phyloP scores from a whole-genome alignment of 2,888 invertebrate species.

The Tanytarsus gracilentus region DNA sequence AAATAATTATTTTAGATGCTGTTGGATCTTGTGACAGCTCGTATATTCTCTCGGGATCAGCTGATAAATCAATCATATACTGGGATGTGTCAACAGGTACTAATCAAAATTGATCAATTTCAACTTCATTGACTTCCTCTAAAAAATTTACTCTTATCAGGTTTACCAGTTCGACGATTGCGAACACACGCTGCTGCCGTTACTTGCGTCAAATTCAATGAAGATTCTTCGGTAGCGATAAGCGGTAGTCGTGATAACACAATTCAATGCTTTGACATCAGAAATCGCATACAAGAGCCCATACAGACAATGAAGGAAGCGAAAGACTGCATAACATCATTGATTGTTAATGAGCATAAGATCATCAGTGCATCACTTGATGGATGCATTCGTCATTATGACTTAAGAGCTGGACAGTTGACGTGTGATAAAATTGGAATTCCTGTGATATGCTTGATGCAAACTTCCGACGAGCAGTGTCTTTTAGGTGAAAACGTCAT shows the following conservation, averaged over 20 bases:
- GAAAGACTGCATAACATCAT: conserved; percentile 76
- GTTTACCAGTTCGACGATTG: conserved; percentile 62
- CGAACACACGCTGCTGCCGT: conserved; percentile 83
- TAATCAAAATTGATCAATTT: no score
- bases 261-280: conserved; percentile 84
- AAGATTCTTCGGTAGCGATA: conserved; percentile 84
- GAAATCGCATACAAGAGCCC: conserved; percentile 58
- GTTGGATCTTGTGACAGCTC: conserved; percentile 87
- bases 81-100: conserved; percentile 95
- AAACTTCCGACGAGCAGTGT: conserved; percentile 91
- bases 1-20: conserved; percentile 74
- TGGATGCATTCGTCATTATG: conserved; percentile 77
- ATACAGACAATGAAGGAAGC: conserved; percentile 82
- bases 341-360: conserved; percentile 78
- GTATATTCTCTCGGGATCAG: conserved; percentile 79
- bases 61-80: conserved; percentile 86
- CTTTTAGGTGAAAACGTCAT: no score
- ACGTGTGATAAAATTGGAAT: conserved; percentile 76
- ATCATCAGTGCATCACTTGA: conserved; percentile 87
- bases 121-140: no score
- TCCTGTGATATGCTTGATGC: conserved; percentile 69
- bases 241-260: conserved; percentile 93
- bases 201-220: conserved; percentile 70
- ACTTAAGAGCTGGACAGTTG: conserved; percentile 78
- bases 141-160: neutral